Evolutionary conservation across 2,113 vertebrate genomes (phyloP).

Genomic region (Poecile atricapillus): DNA sequence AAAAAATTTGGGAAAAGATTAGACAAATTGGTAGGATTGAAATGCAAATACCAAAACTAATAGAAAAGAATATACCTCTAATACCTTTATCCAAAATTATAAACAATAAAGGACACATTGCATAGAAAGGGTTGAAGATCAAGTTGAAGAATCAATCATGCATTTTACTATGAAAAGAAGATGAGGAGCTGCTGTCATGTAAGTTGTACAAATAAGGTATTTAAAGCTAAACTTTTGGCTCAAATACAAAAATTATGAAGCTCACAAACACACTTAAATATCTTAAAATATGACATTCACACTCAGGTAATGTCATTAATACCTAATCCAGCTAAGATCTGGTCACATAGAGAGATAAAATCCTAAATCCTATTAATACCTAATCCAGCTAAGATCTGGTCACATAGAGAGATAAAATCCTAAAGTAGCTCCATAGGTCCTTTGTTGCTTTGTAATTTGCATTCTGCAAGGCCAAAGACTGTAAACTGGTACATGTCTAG

Average conservation of each 20-base stretch:
- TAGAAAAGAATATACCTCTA: neutral
- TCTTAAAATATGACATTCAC: neutral
- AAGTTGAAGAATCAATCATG: neutral
- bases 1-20: neutral
- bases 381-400: neutral
- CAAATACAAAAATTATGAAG: neutral
- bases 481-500: rapidly evolving
- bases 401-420: neutral
- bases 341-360: neutral
- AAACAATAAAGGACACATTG: neutral
- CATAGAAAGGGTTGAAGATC: neutral
- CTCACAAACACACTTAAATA: neutral
- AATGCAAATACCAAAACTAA: neutral
- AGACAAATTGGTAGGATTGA: neutral
- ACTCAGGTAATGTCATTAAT: neutral
- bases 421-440: rapidly evolving
- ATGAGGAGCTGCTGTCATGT: neutral
- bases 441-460: neutral
- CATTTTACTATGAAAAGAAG: neutral
- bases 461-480: neutral
- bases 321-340: neutral
- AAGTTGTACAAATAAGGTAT: neutral
- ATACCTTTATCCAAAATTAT: neutral
- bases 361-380: no score
- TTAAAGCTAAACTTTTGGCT: neutral